Evolutionary conservation across 2,888 invertebrate species (phyloP).

Genomic region (Ichneumoninae sp.): DNA sequence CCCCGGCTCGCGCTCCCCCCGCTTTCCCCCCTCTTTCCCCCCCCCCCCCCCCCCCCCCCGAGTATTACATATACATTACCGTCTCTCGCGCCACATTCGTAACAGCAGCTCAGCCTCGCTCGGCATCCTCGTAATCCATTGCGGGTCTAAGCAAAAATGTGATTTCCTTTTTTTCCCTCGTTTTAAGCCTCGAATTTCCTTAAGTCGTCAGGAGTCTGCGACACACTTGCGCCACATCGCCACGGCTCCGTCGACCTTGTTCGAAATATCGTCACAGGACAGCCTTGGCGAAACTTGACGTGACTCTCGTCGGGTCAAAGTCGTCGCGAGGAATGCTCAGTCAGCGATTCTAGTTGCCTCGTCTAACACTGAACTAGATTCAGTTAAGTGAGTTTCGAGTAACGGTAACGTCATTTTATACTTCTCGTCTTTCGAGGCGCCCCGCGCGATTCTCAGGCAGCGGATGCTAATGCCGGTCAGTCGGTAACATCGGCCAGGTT

Average conservation of each 20-base stretch:
- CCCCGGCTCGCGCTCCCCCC: no score
- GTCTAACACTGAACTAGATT: constrained; percentile 6
- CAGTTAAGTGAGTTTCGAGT: neutral
- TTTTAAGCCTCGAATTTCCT: constrained; percentile 15
- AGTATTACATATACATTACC: constrained; percentile 4
- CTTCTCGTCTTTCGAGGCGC: neutral
- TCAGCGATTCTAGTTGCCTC: neutral
- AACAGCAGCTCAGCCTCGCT: constrained; percentile 23
- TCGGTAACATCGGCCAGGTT: no score
- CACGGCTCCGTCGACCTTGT: neutral
- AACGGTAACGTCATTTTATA: neutral
- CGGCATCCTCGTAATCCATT: constrained; percentile 38
- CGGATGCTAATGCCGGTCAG: neutral
- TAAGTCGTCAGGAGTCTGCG: constrained; percentile 5
- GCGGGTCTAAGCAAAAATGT: constrained; percentile 2
- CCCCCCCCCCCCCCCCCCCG: neutral
- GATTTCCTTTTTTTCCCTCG: neutral
- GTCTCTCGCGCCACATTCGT: constrained; percentile 26
- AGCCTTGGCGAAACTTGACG: constrained; percentile 15
- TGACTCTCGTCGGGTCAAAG: constrained; percentile 2
- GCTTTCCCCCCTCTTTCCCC: neutral
- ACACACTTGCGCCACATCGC: neutral
- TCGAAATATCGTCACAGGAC: neutral
- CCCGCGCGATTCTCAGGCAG: neutral
- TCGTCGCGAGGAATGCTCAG: neutral